Evolutionary conservation across 2,888 invertebrate species (phyloP).

Genomic region (Sycophila texana): DNA sequence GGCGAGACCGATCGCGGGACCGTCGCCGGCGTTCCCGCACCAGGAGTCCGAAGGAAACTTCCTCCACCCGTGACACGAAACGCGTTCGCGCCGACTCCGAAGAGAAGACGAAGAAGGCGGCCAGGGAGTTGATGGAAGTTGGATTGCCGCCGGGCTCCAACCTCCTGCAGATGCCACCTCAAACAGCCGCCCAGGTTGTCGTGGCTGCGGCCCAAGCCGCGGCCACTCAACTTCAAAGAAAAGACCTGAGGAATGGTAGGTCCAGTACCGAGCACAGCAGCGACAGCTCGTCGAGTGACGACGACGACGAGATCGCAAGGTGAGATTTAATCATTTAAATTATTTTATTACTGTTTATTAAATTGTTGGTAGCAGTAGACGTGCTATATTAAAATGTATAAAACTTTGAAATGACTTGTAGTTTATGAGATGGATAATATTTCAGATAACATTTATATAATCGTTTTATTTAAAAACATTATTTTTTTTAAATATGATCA

Average conservation of each 20-base stretch:
- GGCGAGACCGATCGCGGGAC: constrained; percentile 72
- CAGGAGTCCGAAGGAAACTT: constrained; percentile 66
- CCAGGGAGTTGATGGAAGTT: constrained; percentile 12
- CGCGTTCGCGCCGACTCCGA: constrained; percentile 34
- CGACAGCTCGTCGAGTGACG: constrained; percentile 73
- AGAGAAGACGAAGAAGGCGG: constrained; percentile 25
- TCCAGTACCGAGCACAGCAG: constrained; percentile 74
- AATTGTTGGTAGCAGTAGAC: constrained; percentile 15
- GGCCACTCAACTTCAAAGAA: constrained; percentile 52
- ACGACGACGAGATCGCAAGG: constrained; percentile 68
- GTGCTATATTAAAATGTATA: background rate
- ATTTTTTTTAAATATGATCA: too few relatives aligned
- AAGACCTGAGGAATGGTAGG: constrained; percentile 72
- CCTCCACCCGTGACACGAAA: constrained; percentile 21
- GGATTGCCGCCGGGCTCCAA: constrained; percentile 35
- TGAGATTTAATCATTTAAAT: constrained; percentile 60
- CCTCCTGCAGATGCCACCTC: constrained; percentile 47
- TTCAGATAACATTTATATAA: too few relatives aligned
- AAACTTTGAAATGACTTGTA: background rate
- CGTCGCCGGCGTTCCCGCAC: constrained; percentile 73
- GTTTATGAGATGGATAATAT: too few relatives aligned
- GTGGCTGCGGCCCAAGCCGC: constrained; percentile 48
- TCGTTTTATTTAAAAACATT: too few relatives aligned
- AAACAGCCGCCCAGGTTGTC: constrained; percentile 52
- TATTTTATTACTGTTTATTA: background rate